phyloP scores from a whole-genome alignment of 2,888 invertebrate species.

The Lordiphosa andalusiaca region DNA sequence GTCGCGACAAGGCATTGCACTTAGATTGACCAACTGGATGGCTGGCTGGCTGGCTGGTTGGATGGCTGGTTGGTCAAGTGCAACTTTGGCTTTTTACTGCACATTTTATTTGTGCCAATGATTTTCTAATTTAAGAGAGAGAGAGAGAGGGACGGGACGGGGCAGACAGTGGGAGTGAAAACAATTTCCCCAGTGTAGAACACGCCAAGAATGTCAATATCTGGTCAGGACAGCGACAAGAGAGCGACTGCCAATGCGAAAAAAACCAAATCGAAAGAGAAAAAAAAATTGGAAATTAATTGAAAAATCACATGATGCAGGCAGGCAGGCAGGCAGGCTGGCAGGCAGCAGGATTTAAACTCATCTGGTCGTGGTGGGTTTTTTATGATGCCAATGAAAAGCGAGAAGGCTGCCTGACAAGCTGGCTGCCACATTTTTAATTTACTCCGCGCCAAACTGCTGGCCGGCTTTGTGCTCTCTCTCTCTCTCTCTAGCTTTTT shows the following conservation, averaged over 20 bases:
- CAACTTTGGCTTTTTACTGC: conserved; percentile 41
- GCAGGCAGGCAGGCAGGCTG: conserved; percentile 7
- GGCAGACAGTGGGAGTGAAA: conserved; percentile 35
- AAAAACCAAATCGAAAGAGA: conserved; percentile 7
- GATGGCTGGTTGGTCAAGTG: conserved; percentile 34
- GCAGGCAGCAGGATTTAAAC: conserved; percentile 23
- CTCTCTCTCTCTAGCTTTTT: not conserved
- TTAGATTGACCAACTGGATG: conserved; percentile 58
- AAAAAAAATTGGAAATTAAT: conserved; percentile 59
- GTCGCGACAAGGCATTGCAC: conserved; percentile 66
- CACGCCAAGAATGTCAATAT: conserved; percentile 25
- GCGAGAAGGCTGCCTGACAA: conserved; percentile 10
- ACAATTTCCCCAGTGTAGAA: conserved; percentile 42
- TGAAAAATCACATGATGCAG: conserved; percentile 58
- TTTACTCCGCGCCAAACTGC: conserved; percentile 46
- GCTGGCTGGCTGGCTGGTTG: conserved; percentile 21
- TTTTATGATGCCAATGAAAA: conserved; percentile 57
- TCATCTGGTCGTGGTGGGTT: conserved; percentile 35
- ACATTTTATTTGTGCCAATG: conserved; percentile 68
- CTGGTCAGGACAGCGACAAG: conserved; percentile 25
- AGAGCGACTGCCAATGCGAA: not conserved
- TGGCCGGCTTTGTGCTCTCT: conserved; percentile 8
- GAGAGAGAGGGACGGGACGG: not conserved
- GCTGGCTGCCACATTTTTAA: conserved; percentile 59
- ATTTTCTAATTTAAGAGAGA: conserved; percentile 62